Base-by-base conservation (phyloP, 2,113 vertebrate species). In the Phaetusa simplex region DNA sequence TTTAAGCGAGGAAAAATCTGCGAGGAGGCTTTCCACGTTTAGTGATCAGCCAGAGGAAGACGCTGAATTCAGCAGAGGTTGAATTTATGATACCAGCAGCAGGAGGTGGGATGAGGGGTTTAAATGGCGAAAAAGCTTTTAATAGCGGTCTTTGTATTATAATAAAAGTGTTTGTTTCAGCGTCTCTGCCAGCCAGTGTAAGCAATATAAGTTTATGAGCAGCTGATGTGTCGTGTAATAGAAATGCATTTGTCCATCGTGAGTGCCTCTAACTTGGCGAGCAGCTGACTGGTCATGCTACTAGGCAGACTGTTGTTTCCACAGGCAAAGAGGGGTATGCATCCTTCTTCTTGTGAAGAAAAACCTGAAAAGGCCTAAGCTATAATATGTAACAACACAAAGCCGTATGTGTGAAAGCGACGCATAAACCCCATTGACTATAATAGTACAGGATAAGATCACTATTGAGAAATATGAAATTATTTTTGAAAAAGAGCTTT, bases 11-110 rank as follows among this genome's bases (percentile, higher is more conserved):
- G 59, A 19, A 62, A 32, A 56, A 17, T 21, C 62, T 30, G 24
- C 1, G 0, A 0, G 0, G 53, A 45, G 53, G 30, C 49, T 83
- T 56, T 40, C 50, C 16, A 1, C 2, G 1, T n/a, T 47, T 15
- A 58, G 56, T 4, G 0, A 9, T 36, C 65, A n/a, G 77, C 52
- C 58, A 10, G 32, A 38, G 80, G 42, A 56, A 55, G 80, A 27
- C 8, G 79, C 73, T 53, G 66, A 59, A 43, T 69, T 58, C 59
- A 62, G 80, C 69, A 72, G 59, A 56, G 72, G 6, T 7, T 34
- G 66, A 16, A 45, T 61, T 78, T 61, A 32, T 26, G 38, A 82
- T 55, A 81, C 24, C 29, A 42, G 70, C 49, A 72, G 86, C 67
- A 73, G 78, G 64, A 59, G 53, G 9, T 21, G 59, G n/a, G 30